phyloP scores from a whole-genome alignment of 1,140 invertebrate species.

The Ephestia elutella region DNA sequence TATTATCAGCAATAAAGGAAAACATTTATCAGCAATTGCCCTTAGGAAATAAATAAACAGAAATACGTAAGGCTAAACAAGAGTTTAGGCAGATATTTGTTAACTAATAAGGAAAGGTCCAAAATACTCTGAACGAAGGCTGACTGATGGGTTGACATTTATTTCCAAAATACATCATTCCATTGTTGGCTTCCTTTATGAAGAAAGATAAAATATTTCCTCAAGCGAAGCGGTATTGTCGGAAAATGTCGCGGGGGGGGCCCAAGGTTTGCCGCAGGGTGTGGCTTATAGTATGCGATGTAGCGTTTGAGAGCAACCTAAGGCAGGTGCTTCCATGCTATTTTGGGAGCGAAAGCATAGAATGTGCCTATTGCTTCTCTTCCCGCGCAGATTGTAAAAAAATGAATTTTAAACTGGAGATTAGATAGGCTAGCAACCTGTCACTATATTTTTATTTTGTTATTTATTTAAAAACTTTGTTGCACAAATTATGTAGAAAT shows the following conservation, averaged over 20 bases:
- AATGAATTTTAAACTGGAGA: no score
- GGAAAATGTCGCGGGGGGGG: slow-evolving; percentile 44
- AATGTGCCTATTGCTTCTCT: no score
- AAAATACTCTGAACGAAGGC: slow-evolving; percentile 31
- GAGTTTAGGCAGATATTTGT: not conserved
- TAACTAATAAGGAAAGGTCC: slow-evolving; percentile 24
- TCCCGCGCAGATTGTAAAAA: no score
- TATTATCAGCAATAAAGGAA: not conserved
- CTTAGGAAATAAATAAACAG: not conserved
- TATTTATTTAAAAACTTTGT: no score
- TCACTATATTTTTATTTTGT: no score
- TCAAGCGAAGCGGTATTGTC: slow-evolving; percentile 49
- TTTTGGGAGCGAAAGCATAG: no score
- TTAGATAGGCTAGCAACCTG: no score
- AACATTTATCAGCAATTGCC: not conserved
- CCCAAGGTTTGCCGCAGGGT: slow-evolving; percentile 21
- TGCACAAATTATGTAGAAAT: no score
- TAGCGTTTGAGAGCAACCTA: not conserved
- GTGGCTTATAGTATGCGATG: slow-evolving; percentile 11
- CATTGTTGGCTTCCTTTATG: slow-evolving; percentile 63
- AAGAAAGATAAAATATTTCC: slow-evolving; percentile 69
- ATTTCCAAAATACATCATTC: slow-evolving; percentile 62
- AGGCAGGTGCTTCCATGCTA: no score
- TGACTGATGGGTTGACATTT: slow-evolving; percentile 63
- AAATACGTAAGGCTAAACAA: not conserved